A percentile compares a stretch with the other conserved stretches of the same genome.
Conservation (phyloP, 2,113 vertebrate species). For the Probosciger aterrimus region DNA sequence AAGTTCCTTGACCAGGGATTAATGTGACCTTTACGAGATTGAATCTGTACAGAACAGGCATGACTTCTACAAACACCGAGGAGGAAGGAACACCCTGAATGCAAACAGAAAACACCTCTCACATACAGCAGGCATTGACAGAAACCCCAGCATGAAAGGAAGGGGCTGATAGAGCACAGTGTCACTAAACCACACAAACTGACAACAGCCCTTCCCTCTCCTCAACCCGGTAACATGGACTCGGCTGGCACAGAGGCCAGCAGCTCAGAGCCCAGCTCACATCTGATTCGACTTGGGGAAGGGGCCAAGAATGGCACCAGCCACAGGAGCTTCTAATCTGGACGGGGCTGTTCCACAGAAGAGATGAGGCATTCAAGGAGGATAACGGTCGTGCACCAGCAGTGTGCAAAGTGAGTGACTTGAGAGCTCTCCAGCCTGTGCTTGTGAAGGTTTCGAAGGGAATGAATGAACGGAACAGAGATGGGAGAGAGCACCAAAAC, state of each 20-base stretch:
- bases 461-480: not conserved
- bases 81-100: constrained; percentile 42
- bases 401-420: fast-evolving
- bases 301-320: not conserved
- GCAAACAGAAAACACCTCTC: constrained; percentile 20
- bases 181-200: fast-evolving
- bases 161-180: not conserved
- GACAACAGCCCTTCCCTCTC: not conserved
- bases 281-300: not conserved
- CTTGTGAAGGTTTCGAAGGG: not conserved
- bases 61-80: not conserved
- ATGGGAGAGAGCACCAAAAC: not conserved
- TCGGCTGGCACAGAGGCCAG: not conserved
- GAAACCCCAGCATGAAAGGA: not conserved
- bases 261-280: not conserved
- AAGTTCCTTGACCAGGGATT: not conserved
- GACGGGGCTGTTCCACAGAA: not conserved
- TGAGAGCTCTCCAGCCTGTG: fast-evolving
- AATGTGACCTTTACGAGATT: not conserved
- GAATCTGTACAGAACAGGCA: not conserved
- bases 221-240: not conserved
- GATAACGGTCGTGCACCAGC: not conserved
- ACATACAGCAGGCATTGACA: not conserved
- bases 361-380: not conserved
- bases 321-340: not conserved